These are phyloP conservation scores for Myotis daubentonii DNA, from an alignment of 2,797 vertebrate genomes.

Conservation along the genomic window DNA sequence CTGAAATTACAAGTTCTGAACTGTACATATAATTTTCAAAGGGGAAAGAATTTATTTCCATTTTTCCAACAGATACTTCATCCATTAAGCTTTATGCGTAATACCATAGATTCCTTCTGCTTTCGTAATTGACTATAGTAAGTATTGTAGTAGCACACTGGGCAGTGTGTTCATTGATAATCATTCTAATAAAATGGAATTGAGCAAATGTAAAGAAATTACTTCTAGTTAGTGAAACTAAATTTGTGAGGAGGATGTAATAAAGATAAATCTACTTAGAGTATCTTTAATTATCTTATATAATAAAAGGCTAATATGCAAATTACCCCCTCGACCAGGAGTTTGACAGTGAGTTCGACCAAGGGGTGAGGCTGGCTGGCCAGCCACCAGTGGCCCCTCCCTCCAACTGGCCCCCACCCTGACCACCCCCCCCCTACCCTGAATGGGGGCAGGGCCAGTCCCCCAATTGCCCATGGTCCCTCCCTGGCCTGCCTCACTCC, in stretches of 20 bases:
- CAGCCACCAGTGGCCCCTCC: too few species aligned
- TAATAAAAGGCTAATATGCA: too few species aligned
- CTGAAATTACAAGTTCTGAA: slow-evolving; percentile 43
- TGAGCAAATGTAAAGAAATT: slow-evolving; percentile 6
- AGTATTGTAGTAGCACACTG: not conserved
- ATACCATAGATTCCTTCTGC: not conserved
- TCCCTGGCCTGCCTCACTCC: too few species aligned
- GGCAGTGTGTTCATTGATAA: not conserved
- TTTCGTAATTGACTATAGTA: not conserved
- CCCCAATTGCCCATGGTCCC: too few species aligned
- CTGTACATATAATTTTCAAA: not conserved
- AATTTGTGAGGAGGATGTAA: slow-evolving; percentile 32
- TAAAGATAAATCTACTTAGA: not conserved
- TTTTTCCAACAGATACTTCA: not conserved
- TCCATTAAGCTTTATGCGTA: not conserved
- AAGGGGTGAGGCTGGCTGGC: too few species aligned
- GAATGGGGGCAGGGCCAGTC: fast-evolving
- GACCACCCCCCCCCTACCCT: too few species aligned
- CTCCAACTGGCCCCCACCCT: fast-evolving
- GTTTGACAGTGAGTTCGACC: too few species aligned
- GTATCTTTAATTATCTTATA: slow-evolving; percentile 2
- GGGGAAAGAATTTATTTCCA: not conserved
- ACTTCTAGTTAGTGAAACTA: slow-evolving; percentile 42
- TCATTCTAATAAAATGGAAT: slow-evolving; percentile 30
- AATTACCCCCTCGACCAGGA: too few species aligned